Base-by-base conservation (phyloP, 2,888 invertebrate genomes). In the Carabus problematicus region DNA sequence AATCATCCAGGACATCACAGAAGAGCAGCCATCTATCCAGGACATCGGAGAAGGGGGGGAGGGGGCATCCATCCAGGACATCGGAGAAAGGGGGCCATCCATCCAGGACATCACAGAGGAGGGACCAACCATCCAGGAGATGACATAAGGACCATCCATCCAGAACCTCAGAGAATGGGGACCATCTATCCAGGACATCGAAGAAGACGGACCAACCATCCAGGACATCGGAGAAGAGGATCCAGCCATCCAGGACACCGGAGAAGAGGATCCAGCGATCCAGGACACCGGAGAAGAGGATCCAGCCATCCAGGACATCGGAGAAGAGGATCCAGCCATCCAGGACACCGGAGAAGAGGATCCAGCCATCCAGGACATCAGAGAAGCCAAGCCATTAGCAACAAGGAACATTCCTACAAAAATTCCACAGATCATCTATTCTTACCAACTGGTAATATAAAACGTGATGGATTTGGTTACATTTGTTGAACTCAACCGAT, bases 301-400 rank as follows among this genome's bases (percentile, higher is more conserved):
- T 12, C 18, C 62, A 16, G 19, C 12, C 64, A 64, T 62, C 62
- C 49, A 62, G 62, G 11, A 62, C 62, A 39, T 39, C 62, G 45
- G 8, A 14, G 39, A 62, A 49, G 49, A 45, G 19, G 19, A 55
- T 1, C 55, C 19, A n/a, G 18, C n/a, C 8, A 8, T 18, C 12
- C 18, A 16, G 40, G 58, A 41, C 59, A 41, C n/a, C 40, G 63
- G 7, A 40, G 42, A 64, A 54, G 41, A 64, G 1, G 39, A 40
- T 2, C 16, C 16, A n/a, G 55, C n/a, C 11, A 8, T 12, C 59
- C n/a, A 45, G 16, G 42, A 4, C 19, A 18, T 3, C 7, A 45
- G 6, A 45, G 12, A 16, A 18, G n/a, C n/a, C n/a, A n/a, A n/a
- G n/a, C n/a, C n/a, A n/a, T n/a, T n/a, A n/a, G n/a, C n/a, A n/a